Base-by-base conservation (phyloP, 2,113 vertebrate genomes). In the Macroglossus sobrinus region DNA sequence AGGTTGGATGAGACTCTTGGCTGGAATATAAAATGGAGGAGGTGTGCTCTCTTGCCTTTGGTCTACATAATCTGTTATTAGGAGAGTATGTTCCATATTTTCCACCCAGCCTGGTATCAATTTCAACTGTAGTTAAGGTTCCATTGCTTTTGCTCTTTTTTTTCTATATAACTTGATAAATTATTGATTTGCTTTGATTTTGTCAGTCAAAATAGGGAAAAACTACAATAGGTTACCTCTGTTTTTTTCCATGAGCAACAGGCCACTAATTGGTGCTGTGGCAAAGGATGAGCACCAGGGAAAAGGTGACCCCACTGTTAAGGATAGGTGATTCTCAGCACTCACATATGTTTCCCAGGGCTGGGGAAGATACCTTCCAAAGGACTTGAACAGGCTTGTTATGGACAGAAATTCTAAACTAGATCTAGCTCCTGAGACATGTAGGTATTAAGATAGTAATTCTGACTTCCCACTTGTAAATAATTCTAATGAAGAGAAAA, bases 401-500 rank as follows among this genome's bases (percentile, higher is more conserved):
- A 64, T 8, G 18, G 35, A 19, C 12, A 93, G n/a, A 84, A 72
- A 72, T 55, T 94, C 38, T 69, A 91, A 93, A 78, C 68, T n/a
- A 87, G 57, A 93, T 91, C 14, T 84, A 92, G 50, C 43, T 81
- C 33, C 81, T 94, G 64, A 84, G 74, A 86, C 72, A 86, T 14
- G 1, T 59, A 71, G 43, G 18, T 47, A 72, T 50, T 86, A 43
- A 86, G 89, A n/a, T 28, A 57, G 3, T 92, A 50, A 84, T 91
- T 96, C 53, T 86, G 43, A 95, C 35, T 93, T 55, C 35, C 33
- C 15, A 59, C 30, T 57, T 93, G 50, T 93, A 89, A 94, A 91
- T 63, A 89, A 84, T 69, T 95, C 24, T 47, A 93, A 71, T 7
- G 9, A 84, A 76, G 26, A 95, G 71, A 81, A 87, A 93, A 86